A percentile compares a stretch with the other conserved stretches of the same genome.
phyloP scores from a whole-genome alignment of 2,888 invertebrate genomes.

The Drosophila peninsularis region DNA sequence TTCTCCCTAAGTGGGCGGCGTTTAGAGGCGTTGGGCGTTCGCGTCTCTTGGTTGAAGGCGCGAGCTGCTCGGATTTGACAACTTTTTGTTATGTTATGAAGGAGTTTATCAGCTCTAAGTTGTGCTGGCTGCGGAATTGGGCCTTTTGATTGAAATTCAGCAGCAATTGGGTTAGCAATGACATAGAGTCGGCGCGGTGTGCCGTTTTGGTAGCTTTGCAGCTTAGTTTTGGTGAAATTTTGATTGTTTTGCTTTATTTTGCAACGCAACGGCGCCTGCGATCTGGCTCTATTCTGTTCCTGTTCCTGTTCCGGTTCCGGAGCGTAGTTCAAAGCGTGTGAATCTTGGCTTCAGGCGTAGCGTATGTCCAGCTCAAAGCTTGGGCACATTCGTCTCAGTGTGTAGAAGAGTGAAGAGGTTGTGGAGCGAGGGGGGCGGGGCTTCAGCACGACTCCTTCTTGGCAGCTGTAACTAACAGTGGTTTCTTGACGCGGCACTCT shows the following conservation, averaged over 20 bases:
- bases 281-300: background rate
- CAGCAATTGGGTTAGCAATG: constrained; percentile 83
- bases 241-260: constrained; percentile 58
- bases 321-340: background rate
- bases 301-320: constrained; percentile 14
- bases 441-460: constrained; percentile 31
- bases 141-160: constrained; percentile 82
- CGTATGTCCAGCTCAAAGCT: constrained; percentile 55
- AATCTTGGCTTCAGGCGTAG: constrained; percentile 30
- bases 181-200: constrained; percentile 82
- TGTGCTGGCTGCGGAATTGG: constrained; percentile 78
- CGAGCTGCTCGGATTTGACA: constrained; percentile 21
- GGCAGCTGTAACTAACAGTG: constrained; percentile 11
- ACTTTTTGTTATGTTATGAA: constrained; percentile 84
- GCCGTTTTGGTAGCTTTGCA: constrained; percentile 83
- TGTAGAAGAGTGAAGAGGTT: constrained; percentile 1
- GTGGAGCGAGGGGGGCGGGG: constrained; percentile 10
- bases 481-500: constrained; percentile 61
- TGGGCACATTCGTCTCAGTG: constrained; percentile 53
- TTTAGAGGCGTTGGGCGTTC: constrained; percentile 47
- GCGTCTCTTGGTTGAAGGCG: constrained; percentile 39
- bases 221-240: constrained; percentile 81
- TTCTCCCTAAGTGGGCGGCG: constrained; percentile 63
- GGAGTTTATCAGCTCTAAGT: constrained; percentile 83
- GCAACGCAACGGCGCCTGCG: constrained; percentile 22